Conservation (phyloP, 2,113 vertebrate species). For the Lanius ludovicianus region DNA sequence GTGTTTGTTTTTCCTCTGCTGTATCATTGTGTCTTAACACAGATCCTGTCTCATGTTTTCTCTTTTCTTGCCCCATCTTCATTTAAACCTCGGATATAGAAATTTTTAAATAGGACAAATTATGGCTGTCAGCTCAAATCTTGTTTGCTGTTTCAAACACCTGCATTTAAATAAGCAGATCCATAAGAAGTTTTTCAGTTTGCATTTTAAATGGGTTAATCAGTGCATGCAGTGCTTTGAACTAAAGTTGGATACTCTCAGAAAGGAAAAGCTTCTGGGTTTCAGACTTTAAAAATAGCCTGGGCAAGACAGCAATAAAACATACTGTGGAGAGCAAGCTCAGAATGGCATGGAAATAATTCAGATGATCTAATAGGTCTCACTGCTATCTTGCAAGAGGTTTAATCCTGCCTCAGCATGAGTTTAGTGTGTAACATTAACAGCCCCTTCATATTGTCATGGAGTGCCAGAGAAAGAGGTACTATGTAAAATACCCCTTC, state of each 20-base stretch:
- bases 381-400: background rate
- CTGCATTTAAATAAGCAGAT: background rate
- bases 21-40: background rate
- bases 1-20: background rate
- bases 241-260: conserved; percentile 35
- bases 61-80: background rate
- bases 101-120: background rate
- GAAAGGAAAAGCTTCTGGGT: conserved; percentile 54
- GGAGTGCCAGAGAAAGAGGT: background rate
- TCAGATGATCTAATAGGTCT: conserved; percentile 55
- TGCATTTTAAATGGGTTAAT: conserved; percentile 18
- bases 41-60: background rate
- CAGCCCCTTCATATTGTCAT: background rate
- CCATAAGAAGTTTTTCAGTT: background rate
- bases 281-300: conserved; percentile 53
- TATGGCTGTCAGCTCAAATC: background rate
- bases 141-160: background rate
- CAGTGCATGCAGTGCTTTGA: background rate
- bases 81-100: background rate
- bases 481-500: background rate
- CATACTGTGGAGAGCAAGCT: conserved; percentile 16
- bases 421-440: background rate
- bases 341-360: conserved; percentile 52
- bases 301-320: conserved; percentile 32
- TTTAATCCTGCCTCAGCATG: background rate